Evolutionary conservation across 2,797 vertebrate genomes (phyloP).

Genomic region (Manis javanica): DNA sequence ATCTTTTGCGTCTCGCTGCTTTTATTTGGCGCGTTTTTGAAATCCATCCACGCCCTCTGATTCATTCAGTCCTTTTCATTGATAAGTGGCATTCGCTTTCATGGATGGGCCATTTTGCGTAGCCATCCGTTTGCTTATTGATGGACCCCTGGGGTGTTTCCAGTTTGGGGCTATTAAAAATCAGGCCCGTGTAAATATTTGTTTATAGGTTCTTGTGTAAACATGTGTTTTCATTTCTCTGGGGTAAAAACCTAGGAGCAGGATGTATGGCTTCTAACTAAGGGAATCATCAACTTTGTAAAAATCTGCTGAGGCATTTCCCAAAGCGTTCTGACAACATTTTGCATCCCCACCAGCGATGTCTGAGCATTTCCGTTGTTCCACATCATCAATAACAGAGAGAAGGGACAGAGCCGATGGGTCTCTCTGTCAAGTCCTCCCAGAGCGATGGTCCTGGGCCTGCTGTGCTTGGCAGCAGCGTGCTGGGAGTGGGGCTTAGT

Average conservation of each 20-base stretch:
- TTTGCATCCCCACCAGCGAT: not conserved
- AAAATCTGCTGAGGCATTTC: not conserved
- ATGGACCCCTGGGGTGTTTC: not conserved
- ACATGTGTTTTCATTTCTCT: not conserved
- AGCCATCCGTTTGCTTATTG: fast-evolving
- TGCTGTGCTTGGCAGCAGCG: not conserved
- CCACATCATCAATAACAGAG: not conserved
- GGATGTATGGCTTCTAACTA: no score
- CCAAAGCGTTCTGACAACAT: not conserved
- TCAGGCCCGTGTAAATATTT: fast-evolving
- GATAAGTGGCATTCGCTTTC: no score
- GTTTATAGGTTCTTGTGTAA: not conserved
- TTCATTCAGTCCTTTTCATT: not conserved
- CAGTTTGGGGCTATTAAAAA: not conserved
- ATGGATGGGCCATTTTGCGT: no score
- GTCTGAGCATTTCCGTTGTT: fast-evolving
- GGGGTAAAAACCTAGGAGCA: not conserved
- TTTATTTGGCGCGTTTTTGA: not conserved
- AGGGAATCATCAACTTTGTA: not conserved
- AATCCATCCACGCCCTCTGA: not conserved
- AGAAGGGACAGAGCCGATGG: not conserved
- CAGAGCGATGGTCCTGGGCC: not conserved
- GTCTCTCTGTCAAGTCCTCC: not conserved
- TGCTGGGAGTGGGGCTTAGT: no score
- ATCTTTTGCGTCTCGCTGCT: not conserved